Conservation (phyloP, 2,113 vertebrate genomes). For the Blennius ocellaris region DNA sequence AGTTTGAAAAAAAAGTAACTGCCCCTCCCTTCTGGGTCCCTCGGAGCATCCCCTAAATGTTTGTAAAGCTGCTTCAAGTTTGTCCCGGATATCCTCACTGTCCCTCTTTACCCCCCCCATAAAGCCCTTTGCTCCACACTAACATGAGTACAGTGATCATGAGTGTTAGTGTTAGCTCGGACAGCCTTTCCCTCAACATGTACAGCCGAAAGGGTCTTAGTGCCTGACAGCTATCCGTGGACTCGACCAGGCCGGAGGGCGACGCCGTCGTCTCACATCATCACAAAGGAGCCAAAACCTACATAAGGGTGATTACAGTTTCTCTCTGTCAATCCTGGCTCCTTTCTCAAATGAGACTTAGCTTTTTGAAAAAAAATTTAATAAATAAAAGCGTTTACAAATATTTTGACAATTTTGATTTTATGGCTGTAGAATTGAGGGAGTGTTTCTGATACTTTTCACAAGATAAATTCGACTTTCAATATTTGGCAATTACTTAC, state of each 20-base stretch:
- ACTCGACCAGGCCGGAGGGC: conserved; percentile 40
- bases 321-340: too few relatives aligned
- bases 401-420: too few relatives aligned
- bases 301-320: conserved; percentile 30
- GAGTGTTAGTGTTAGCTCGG: conserved; percentile 56
- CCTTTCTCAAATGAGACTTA: too few relatives aligned
- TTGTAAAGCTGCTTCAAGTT: conserved; percentile 79
- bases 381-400: too few relatives aligned
- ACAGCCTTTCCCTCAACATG: conserved; percentile 55
- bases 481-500: too few relatives aligned
- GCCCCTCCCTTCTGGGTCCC: conserved; percentile 51
- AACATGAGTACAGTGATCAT: conserved; percentile 56
- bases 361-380: too few relatives aligned
- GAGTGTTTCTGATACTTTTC: too few relatives aligned
- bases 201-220: conserved; percentile 63
- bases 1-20: conserved; percentile 55
- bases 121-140: conserved; percentile 40
- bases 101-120: conserved; percentile 53
- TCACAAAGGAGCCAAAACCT: conserved; percentile 22
- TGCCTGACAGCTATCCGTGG: conserved; percentile 53
- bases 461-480: too few relatives aligned
- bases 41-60: conserved; percentile 63
- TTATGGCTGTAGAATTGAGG: too few relatives aligned
- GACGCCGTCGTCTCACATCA: conserved; percentile 4
- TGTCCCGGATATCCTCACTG: conserved; percentile 70